A percentile compares a stretch with the other conserved stretches of the same genome.
phyloP scores from a whole-genome alignment of 2,797 vertebrate genomes.

The Nyctalus aviator region DNA sequence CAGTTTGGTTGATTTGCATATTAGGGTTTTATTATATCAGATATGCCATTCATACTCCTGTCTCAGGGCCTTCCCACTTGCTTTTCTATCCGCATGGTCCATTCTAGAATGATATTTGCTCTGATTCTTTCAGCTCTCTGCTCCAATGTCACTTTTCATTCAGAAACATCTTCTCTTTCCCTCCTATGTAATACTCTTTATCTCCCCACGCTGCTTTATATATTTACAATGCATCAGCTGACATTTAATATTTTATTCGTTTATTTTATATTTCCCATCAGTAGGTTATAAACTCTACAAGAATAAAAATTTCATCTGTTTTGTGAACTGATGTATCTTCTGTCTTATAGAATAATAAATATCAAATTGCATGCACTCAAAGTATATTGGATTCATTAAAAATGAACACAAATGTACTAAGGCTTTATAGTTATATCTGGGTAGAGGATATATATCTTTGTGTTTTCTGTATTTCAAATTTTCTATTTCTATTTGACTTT shows the following conservation, averaged over 20 bases:
- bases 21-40: too few relatives aligned
- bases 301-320: conserved; percentile 11
- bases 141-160: not conserved
- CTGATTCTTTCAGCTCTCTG: not conserved
- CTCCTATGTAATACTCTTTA: not conserved
- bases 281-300: not conserved
- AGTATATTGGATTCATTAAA: not conserved
- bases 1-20: too few relatives aligned
- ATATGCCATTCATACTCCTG: not conserved
- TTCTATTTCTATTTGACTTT: conserved; percentile 25
- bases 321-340: not conserved
- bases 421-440: not conserved
- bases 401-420: conserved; percentile 19
- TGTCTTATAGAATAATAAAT: not conserved
- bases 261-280: not conserved
- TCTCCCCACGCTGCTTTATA: not conserved
- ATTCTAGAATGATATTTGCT: not conserved
- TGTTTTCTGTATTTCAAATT: conserved; percentile 29
- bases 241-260: conserved; percentile 12
- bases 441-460: not conserved
- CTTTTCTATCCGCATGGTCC: not conserved
- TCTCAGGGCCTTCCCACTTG: not conserved
- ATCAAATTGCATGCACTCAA: not conserved
- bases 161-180: not conserved
- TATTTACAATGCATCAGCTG: not conserved